Conservation (phyloP, 2,797 vertebrate genomes). For the Mus minutoides region DNA sequence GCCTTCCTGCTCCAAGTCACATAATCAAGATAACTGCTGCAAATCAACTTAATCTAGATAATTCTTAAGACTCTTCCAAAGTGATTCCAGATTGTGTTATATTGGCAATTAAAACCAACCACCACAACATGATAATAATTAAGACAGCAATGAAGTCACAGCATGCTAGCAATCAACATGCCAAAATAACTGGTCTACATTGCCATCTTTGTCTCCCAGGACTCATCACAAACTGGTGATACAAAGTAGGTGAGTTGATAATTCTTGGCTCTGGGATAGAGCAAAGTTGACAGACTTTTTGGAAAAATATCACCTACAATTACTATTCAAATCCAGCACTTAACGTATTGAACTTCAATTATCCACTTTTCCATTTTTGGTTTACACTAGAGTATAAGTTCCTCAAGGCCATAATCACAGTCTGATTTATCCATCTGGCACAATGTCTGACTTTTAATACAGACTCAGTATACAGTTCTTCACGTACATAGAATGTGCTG, state of each 20-base stretch:
- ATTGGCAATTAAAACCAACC: background rate
- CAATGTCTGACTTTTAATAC: background rate
- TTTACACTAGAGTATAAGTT: background rate
- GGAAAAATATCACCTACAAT: background rate
- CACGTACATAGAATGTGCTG: background rate
- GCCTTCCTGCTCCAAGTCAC: background rate
- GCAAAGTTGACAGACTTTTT: background rate
- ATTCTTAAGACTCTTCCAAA: background rate
- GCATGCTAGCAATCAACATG: background rate
- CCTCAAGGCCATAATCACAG: background rate
- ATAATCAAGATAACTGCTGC: background rate
- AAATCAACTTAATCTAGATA: background rate
- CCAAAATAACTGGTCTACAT: background rate
- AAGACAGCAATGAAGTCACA: background rate
- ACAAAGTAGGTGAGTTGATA: background rate
- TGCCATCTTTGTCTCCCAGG: background rate
- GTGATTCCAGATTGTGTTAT: background rate
- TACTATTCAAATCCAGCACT: background rate
- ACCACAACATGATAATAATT: background rate
- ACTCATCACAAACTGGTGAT: background rate
- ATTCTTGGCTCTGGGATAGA: background rate
- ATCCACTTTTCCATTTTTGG: background rate
- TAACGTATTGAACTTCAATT: background rate
- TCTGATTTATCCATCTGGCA: background rate
- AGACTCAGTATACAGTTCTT: background rate